Evolutionary conservation across 2,113 vertebrate species (phyloP), one percentile per base, ranked within the genome.

Genomic region (Reinhardtius hippoglossoides): DNA sequence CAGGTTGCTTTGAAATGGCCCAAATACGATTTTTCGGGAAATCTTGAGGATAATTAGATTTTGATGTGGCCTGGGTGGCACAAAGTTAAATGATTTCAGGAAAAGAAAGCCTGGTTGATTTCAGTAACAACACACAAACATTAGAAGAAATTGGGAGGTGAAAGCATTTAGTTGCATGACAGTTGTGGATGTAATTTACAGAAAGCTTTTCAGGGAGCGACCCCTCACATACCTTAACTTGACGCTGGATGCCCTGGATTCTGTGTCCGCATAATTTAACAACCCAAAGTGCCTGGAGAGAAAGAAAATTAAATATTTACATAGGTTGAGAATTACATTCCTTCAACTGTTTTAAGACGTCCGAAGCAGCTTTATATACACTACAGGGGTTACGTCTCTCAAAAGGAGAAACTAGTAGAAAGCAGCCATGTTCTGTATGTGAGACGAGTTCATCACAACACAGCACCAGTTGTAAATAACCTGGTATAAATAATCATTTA

Each of bases 181-280:
- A 21, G 20, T 59, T 72, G 61, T 66, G n/a, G 20, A 50, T 3
- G 15, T 20, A 26, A 59, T 27, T 42, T 56, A 26, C 0, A 16
- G 57, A 5, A 66, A 65, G 27, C 48, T 74, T 79, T 86, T 73
- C 12, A 65, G 54, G 56, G 18, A 81, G 58, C 55, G 81, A 40
- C 35, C 18, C 44, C 9, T 67, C 31, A 70, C 88, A 70, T 92
- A 93, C 92, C 91, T 92, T 67, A 72, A 78, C 10, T 82, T 58
- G 54, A 81, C 80, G 26, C 74, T 52, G 23, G 73, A 44, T 55
- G 37, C 0, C 15, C 55, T 65, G 76, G 65, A 78, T 67, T 77
- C 42, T 65, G 46, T 52, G 20, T 78, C 75, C 52, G 26, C 71
- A 56, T 44, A 78, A 44, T 68, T 63, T 42, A 42, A 37, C 59